phyloP scores from a whole-genome alignment of 2,888 invertebrate genomes.

The Andrena bicolor region DNA sequence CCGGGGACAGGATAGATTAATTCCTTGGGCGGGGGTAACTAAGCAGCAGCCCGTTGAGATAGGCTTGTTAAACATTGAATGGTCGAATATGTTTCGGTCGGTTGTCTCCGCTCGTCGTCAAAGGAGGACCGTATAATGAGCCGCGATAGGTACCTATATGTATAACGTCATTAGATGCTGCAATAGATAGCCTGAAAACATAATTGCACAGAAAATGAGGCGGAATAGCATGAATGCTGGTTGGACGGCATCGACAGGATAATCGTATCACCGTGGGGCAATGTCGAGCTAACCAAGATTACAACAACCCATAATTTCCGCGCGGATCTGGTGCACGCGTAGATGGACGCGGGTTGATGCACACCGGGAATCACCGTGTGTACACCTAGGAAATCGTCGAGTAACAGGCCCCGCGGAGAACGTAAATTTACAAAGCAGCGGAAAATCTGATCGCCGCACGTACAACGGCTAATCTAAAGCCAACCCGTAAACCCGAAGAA shows the following conservation, averaged over 20 bases:
- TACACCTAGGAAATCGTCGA: slow-evolving; percentile 37
- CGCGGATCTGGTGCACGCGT: slow-evolving; percentile 16
- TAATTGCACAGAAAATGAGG: slow-evolving; percentile 56
- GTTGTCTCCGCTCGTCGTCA: slow-evolving; percentile 3
- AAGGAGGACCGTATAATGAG: slow-evolving; percentile 14
- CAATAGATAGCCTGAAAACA: slow-evolving; percentile 41
- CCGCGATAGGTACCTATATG: slow-evolving; percentile 1
- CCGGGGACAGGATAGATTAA: slow-evolving; percentile 12
- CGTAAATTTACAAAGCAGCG: slow-evolving; percentile 30
- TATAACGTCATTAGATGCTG: slow-evolving; percentile 15
- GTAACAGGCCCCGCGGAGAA: slow-evolving; percentile 16
- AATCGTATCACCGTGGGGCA: slow-evolving; percentile 63
- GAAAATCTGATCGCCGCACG: slow-evolving; percentile 12
- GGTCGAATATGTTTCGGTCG: background rate
- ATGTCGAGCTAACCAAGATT: slow-evolving; percentile 52
- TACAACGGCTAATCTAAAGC: background rate
- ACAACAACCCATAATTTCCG: slow-evolving; percentile 62
- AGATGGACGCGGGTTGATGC: slow-evolving; percentile 9
- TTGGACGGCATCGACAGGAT: slow-evolving; percentile 45
- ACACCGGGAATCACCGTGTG: slow-evolving; percentile 14
- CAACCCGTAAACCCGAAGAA: background rate
- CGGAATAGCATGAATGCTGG: slow-evolving; percentile 23
- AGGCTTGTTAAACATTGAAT: slow-evolving; percentile 9
- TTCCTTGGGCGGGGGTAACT: background rate
- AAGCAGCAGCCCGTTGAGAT: slow-evolving; percentile 5